phyloP scores from a whole-genome alignment of 2,888 invertebrate species.

The Plagiodera versicolora region DNA sequence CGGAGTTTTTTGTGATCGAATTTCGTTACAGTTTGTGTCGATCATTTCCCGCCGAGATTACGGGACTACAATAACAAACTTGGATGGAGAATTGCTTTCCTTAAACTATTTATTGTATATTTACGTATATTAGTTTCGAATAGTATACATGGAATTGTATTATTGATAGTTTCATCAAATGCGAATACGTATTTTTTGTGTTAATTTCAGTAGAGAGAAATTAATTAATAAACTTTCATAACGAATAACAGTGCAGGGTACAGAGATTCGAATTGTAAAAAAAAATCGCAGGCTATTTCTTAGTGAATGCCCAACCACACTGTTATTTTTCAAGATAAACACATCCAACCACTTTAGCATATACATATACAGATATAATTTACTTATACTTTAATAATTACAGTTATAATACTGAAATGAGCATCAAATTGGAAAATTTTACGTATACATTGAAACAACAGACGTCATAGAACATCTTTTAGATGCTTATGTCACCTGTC shows the following conservation, averaged over 20 bases:
- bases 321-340: slow-evolving; percentile 12
- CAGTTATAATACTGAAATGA: slow-evolving; percentile 54
- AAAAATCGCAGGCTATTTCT: background rate
- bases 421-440: slow-evolving; percentile 42
- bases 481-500: background rate
- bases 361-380: slow-evolving; percentile 25
- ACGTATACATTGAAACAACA: slow-evolving; percentile 46
- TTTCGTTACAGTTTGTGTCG: slow-evolving; percentile 6
- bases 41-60: slow-evolving; percentile 20
- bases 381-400: slow-evolving; percentile 27
- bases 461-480: slow-evolving; percentile 5
- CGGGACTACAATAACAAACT: slow-evolving; percentile 32
- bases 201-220: slow-evolving; percentile 4
- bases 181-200: slow-evolving; percentile 5
- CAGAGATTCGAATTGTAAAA: background rate
- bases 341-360: slow-evolving; percentile 28
- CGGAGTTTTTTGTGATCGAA: too few species aligned
- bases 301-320: slow-evolving; percentile 2
- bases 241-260: background rate
- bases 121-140: slow-evolving; percentile 54
- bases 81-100: slow-evolving; percentile 49
- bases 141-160: slow-evolving; percentile 45
- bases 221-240: background rate
- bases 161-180: background rate
- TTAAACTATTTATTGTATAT: slow-evolving; percentile 51